These are phyloP conservation scores for Hylaeus anthracinus DNA, from an alignment of 1,140 invertebrate species.

Conservation along the genomic window DNA sequence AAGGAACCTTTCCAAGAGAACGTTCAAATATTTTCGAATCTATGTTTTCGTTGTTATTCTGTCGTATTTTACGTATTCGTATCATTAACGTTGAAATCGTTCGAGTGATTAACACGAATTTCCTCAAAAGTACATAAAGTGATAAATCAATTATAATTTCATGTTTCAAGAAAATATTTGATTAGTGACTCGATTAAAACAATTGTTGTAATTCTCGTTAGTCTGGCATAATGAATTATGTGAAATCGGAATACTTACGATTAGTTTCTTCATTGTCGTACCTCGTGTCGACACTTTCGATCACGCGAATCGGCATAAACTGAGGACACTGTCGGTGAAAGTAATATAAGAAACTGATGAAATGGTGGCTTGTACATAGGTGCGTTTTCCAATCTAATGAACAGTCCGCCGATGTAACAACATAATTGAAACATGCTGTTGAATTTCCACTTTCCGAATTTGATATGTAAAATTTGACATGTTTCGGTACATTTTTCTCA, in stretches of 20 bases:
- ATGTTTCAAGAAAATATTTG: not conserved
- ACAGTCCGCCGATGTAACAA: too few relatives aligned
- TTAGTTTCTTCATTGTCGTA: conserved; percentile 35
- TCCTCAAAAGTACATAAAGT: not conserved
- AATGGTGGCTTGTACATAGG: not conserved
- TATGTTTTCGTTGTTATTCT: not conserved
- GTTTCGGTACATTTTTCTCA: too few relatives aligned
- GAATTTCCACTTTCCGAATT: too few relatives aligned
- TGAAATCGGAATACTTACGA: conserved; percentile 38
- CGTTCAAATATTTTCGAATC: not conserved
- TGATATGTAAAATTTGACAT: too few relatives aligned
- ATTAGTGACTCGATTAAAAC: not conserved
- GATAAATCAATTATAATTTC: not conserved
- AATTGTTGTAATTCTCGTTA: not conserved
- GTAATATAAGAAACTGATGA: conserved; percentile 61
- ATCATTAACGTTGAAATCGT: not conserved
- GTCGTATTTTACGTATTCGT: not conserved
- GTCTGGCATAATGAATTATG: not conserved
- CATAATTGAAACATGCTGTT: too few relatives aligned
- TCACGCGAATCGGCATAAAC: conserved; percentile 38
- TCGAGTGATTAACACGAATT: not conserved
- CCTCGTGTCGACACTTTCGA: conserved; percentile 37
- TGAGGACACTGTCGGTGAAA: conserved; percentile 57
- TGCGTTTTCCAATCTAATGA: too few relatives aligned
- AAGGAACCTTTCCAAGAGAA: not conserved